Evolutionary conservation across 2,888 invertebrate species (phyloP).

Genomic region (Microctonus brassicae): DNA sequence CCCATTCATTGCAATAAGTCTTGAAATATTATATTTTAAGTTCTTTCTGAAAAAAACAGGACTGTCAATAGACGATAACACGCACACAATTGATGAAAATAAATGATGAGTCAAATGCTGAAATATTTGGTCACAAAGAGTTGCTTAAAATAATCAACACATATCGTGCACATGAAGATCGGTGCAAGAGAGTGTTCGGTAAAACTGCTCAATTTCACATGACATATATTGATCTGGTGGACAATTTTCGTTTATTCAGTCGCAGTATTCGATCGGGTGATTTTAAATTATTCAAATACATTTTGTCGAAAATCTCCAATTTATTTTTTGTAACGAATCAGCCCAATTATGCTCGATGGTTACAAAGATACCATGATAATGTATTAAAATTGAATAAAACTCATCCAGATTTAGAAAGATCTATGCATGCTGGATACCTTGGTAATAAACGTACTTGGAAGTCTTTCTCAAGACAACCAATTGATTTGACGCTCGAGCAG

Average conservation of each 20-base stretch:
- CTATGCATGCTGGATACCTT: conserved; percentile 51
- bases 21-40: no score
- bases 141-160: no score
- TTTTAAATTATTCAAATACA: conserved; percentile 43
- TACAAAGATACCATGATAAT: conserved; percentile 52
- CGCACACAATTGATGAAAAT: no score
- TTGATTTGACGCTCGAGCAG: conserved; percentile 56
- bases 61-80: no score
- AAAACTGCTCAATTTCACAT: conserved; percentile 52
- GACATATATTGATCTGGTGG: conserved; percentile 44
- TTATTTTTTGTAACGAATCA: conserved; percentile 49
- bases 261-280: conserved; percentile 50
- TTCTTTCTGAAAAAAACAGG: no score
- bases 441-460: conserved; percentile 54
- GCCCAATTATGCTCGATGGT: conserved; percentile 53
- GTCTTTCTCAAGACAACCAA: conserved; percentile 47
- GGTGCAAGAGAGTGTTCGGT: conserved; percentile 47
- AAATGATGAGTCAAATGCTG: no score
- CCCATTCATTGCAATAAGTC: no score
- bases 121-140: no score
- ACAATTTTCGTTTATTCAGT: conserved; percentile 43
- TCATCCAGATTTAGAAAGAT: conserved; percentile 50
- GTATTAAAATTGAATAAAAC: conserved; percentile 53
- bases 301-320: conserved; percentile 43
- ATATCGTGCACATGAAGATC: no score